Evolutionary conservation across 2,888 invertebrate species (phyloP).

Genomic region (Scaptomyza caliginosa): DNA sequence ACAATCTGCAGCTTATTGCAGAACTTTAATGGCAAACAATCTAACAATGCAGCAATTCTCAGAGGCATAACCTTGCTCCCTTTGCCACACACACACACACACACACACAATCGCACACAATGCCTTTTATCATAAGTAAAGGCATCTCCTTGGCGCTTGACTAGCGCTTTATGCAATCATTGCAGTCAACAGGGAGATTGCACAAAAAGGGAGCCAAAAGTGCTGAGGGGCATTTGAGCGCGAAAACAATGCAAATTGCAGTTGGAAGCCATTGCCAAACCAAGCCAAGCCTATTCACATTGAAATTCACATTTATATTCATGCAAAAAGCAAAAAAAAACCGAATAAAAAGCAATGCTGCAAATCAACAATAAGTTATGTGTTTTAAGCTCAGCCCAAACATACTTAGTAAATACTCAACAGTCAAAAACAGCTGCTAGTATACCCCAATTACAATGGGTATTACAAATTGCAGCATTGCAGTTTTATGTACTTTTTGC

Average conservation of each 20-base stretch:
- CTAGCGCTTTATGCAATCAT: constrained; percentile 68
- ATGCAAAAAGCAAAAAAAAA: constrained; percentile 41
- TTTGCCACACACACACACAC: constrained; percentile 28
- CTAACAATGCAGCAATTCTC: constrained; percentile 55
- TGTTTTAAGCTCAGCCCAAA: neutral
- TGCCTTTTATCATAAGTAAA: constrained; percentile 38
- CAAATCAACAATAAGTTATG: constrained; percentile 64
- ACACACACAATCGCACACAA: constrained; percentile 36
- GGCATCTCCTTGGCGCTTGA: constrained; percentile 45
- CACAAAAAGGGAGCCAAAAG: constrained; percentile 23
- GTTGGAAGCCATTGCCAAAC: constrained; percentile 60
- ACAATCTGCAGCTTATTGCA: constrained; percentile 21
- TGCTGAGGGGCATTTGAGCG: constrained; percentile 57
- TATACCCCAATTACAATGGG: neutral
- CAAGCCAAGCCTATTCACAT: constrained; percentile 67
- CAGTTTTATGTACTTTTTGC: constrained; percentile 45
- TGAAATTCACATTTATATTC: constrained; percentile 69
- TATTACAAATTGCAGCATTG: constrained; percentile 60
- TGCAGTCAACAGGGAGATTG: constrained; percentile 47
- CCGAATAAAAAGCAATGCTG: constrained; percentile 24
- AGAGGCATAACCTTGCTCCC: constrained; percentile 63
- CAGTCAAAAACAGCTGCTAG: no score
- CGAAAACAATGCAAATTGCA: constrained; percentile 71
- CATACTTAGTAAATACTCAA: neutral
- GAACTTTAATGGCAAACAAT: constrained; percentile 48